Evolutionary conservation across 2,888 invertebrate genomes (phyloP).

Genomic region (Xestoiulus laeticollis): DNA sequence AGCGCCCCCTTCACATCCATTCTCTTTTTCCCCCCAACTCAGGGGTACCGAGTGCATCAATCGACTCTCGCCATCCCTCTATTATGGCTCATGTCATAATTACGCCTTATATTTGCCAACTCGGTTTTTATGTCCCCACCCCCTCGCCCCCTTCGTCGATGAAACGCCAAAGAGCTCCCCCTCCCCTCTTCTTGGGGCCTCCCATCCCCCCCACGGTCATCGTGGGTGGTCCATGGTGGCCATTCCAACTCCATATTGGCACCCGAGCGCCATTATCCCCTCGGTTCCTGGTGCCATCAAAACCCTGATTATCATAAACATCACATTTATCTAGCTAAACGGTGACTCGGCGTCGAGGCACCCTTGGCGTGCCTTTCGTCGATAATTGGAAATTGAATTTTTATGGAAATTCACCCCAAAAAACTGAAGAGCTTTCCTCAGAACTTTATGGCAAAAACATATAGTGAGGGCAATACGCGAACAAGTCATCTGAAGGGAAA

Average conservation of each 20-base stretch:
- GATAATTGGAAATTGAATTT: slow-evolving; percentile 48
- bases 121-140: not conserved
- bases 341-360: not conserved
- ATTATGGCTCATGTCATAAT: slow-evolving; percentile 9
- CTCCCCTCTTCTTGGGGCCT: not conserved
- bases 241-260: not conserved
- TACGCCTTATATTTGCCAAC: not conserved
- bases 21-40: not conserved
- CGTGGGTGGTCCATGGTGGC: not conserved
- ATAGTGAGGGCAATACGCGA: not conserved
- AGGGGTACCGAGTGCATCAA: too few species aligned
- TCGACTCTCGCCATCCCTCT: not conserved
- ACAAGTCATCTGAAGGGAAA: too few species aligned
- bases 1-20: not conserved
- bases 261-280: not conserved
- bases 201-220: too few species aligned
- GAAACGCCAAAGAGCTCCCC: not conserved
- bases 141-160: not conserved
- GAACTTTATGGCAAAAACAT: not conserved
- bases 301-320: slow-evolving; percentile 43
- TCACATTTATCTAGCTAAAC: slow-evolving; percentile 48
- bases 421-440: not conserved
- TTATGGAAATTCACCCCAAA: slow-evolving; percentile 46
- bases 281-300: not conserved
- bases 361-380: slow-evolving; percentile 17